A percentile compares a stretch with the other conserved stretches of the same genome.
Evolutionary conservation across 2,797 vertebrate genomes (phyloP).

Genomic region (Tokudaia muenninki): DNA sequence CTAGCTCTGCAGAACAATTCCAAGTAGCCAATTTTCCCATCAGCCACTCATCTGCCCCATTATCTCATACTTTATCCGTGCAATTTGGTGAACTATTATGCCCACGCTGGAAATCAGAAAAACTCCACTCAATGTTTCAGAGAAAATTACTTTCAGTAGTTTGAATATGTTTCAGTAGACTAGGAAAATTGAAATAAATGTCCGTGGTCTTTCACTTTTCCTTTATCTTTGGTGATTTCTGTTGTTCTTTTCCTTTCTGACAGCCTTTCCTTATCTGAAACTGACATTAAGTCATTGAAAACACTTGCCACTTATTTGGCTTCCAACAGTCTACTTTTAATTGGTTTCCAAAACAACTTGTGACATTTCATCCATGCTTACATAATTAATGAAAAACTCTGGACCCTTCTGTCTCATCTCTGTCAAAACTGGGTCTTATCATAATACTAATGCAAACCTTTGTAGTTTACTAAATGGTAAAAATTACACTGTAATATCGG

Average conservation of each 20-base stretch:
- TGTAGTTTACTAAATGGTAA: neutral
- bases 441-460: neutral
- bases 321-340: neutral
- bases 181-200: neutral
- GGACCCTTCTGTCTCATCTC: neutral
- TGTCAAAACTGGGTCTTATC: neutral
- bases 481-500: neutral
- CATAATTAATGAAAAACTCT: neutral
- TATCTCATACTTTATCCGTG: neutral
- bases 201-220: neutral
- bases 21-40: neutral
- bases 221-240: neutral
- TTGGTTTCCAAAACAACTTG: slow-evolving; percentile 23
- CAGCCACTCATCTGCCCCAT: neutral
- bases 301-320: neutral
- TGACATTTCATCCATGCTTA: neutral
- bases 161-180: neutral
- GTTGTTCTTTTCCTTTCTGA: neutral
- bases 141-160: slow-evolving; percentile 48
- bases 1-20: neutral
- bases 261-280: neutral
- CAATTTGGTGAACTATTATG: neutral
- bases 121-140: neutral
- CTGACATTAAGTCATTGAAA: neutral
- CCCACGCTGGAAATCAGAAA: neutral